phyloP scores from a whole-genome alignment of 2,797 vertebrate genomes.

The Pangasius larnaudii region DNA sequence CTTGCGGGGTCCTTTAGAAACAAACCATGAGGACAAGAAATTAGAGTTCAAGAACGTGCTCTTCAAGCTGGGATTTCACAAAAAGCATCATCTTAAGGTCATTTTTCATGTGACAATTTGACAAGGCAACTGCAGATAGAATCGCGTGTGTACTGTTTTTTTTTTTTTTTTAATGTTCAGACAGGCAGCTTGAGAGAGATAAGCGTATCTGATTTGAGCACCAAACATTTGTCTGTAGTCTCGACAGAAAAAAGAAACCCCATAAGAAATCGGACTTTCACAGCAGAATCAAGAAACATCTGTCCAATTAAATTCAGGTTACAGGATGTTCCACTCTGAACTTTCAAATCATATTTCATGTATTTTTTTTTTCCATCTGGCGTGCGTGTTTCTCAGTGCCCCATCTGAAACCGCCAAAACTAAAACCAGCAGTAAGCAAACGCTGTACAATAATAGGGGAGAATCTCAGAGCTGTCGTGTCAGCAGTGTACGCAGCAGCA shows the following conservation, averaged over 20 bases:
- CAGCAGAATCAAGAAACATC: neutral
- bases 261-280: neutral
- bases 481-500: neutral
- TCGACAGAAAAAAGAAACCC: neutral
- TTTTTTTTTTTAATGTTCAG: neutral
- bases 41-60: neutral
- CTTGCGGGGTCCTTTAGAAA: constrained; percentile 85
- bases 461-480: neutral
- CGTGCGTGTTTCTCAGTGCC: too few species aligned
- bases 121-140: neutral
- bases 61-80: neutral
- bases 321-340: neutral
- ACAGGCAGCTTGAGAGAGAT: too few species aligned
- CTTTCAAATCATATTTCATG: neutral
- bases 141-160: too few species aligned
- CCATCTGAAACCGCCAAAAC: neutral
- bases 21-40: neutral
- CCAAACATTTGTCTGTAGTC: neutral
- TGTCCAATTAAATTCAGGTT: neutral
- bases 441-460: neutral
- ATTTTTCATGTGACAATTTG: neutral
- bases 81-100: neutral
- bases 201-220: neutral
- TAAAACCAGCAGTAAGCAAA: neutral
- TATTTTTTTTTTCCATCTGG: neutral